These are phyloP conservation scores for Drosophila repletoides DNA, from an alignment of 1,140 invertebrate genomes.

Conservation along the genomic window DNA sequence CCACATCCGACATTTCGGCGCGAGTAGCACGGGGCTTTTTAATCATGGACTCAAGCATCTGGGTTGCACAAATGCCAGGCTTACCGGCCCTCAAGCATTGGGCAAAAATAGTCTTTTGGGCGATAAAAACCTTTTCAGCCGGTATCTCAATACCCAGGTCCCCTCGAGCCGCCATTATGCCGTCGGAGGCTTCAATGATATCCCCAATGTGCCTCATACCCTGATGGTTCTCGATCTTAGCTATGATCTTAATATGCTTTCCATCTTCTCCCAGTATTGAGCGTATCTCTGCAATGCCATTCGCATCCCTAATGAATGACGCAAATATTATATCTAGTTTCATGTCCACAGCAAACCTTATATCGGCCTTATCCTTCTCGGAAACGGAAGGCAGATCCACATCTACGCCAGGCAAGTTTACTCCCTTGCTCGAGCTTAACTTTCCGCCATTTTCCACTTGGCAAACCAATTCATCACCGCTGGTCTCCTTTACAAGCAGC, in stretches of 20 bases:
- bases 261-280: slow-evolving; percentile 85
- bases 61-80: slow-evolving; percentile 97
- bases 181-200: slow-evolving; percentile 94
- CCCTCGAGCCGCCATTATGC: slow-evolving; percentile 97
- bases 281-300: slow-evolving; percentile 5
- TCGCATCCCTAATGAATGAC: slow-evolving; percentile 12
- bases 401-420: slow-evolving; percentile 95
- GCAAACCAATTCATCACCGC: slow-evolving; percentile 85
- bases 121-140: slow-evolving; percentile 97
- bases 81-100: slow-evolving; percentile 95
- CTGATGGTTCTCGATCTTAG: slow-evolving; percentile 98
- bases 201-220: slow-evolving; percentile 95
- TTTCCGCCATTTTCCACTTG: slow-evolving; percentile 97
- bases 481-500: slow-evolving; percentile 88
- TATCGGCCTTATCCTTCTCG: slow-evolving; percentile 5
- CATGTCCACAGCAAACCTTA: slow-evolving; percentile 5
- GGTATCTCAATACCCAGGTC: slow-evolving; percentile 98
- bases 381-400: slow-evolving; percentile 97
- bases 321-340: slow-evolving; percentile 21
- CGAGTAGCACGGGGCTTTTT: slow-evolving; percentile 96
- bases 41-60: slow-evolving; percentile 99
- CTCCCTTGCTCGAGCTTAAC: slow-evolving; percentile 96
- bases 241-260: slow-evolving; percentile 95
- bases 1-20: slow-evolving; percentile 97
- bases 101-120: slow-evolving; percentile 97